A percentile compares a stretch with the other conserved stretches of the same genome.
Conservation (phyloP, 1,140 invertebrate genomes). For the Steinernema khuongi region DNA sequence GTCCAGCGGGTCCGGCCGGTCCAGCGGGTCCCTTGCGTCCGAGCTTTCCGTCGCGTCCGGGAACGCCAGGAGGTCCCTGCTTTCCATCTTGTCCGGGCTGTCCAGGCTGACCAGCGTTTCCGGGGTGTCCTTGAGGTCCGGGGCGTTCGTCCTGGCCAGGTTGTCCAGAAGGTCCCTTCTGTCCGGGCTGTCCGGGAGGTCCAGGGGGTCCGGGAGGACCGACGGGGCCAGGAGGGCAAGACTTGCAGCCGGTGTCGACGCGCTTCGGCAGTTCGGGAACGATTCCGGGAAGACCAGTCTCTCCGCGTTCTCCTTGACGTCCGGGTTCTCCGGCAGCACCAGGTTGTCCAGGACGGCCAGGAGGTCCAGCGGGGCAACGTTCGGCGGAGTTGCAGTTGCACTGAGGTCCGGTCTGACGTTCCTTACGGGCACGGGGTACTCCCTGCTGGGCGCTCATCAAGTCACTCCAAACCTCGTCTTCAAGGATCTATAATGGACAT, state of each 20-base stretch:
- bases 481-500: background rate
- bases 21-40: background rate
- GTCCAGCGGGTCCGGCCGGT: background rate
- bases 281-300: conserved; percentile 5
- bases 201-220: background rate
- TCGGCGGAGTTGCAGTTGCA: conserved; percentile 9
- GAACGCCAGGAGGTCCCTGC: conserved; percentile 4
- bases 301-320: conserved; percentile 2
- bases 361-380: conserved; percentile 4
- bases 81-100: conserved; percentile 9
- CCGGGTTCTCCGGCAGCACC: background rate
- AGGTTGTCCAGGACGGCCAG: background rate
- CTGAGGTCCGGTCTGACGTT: conserved; percentile 10
- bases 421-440: conserved; percentile 3
- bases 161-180: conserved; percentile 4
- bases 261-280: background rate
- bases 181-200: background rate
- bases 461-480: background rate
- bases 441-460: background rate
- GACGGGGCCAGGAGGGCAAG: background rate
- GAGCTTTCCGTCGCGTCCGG: conserved; percentile 9
- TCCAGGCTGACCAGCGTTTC: background rate
- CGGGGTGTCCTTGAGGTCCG: conserved; percentile 8
- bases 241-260: background rate
- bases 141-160: conserved; percentile 1